Percentiles rank a stretch among this genome's conserved stretches.
These are phyloP conservation scores for Hermetia illucens DNA, from an alignment of 1,140 invertebrate species.

Conservation along the genomic window DNA sequence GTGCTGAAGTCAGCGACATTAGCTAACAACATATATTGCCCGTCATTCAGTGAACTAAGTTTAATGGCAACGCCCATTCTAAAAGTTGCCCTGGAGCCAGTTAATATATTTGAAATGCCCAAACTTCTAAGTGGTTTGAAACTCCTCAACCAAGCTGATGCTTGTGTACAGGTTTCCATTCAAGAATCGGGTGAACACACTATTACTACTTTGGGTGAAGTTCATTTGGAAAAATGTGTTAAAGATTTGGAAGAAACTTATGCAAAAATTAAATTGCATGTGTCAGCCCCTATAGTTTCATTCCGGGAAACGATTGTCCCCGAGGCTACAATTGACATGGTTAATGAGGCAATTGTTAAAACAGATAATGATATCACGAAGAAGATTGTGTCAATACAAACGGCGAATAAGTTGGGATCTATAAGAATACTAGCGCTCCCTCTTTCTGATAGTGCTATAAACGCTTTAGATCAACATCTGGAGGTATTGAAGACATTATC, in stretches of 20 bases:
- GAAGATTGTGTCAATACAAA: slow-evolving; percentile 44
- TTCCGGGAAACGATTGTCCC: slow-evolving; percentile 87
- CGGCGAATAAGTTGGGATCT: slow-evolving; percentile 53
- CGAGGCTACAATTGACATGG: slow-evolving; percentile 73
- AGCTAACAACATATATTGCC: slow-evolving; percentile 69
- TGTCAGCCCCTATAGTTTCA: slow-evolving; percentile 90
- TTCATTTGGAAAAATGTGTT: slow-evolving; percentile 91
- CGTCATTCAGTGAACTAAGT: slow-evolving; percentile 76
- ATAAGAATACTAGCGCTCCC: slow-evolving; percentile 69
- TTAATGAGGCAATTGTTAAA: slow-evolving; percentile 69
- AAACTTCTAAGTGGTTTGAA: slow-evolving; percentile 57
- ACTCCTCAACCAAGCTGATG: slow-evolving; percentile 51
- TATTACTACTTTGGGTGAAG: slow-evolving; percentile 91
- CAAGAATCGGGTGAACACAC: slow-evolving; percentile 94
- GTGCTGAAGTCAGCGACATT: slow-evolving; percentile 84
- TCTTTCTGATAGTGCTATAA: slow-evolving; percentile 56
- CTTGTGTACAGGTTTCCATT: slow-evolving; percentile 77
- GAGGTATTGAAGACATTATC: slow-evolving; percentile 37
- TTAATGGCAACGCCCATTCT: slow-evolving; percentile 77
- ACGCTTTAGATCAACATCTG: slow-evolving; percentile 39
- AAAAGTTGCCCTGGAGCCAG: slow-evolving; percentile 87
- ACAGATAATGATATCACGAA: slow-evolving; percentile 36
- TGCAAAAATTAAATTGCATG: slow-evolving; percentile 77
- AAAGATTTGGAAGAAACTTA: slow-evolving; percentile 70
- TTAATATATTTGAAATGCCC: slow-evolving; percentile 63